Evolutionary conservation across 2,113 vertebrate genomes (phyloP).

Genomic region (Vidua chalybeata): DNA sequence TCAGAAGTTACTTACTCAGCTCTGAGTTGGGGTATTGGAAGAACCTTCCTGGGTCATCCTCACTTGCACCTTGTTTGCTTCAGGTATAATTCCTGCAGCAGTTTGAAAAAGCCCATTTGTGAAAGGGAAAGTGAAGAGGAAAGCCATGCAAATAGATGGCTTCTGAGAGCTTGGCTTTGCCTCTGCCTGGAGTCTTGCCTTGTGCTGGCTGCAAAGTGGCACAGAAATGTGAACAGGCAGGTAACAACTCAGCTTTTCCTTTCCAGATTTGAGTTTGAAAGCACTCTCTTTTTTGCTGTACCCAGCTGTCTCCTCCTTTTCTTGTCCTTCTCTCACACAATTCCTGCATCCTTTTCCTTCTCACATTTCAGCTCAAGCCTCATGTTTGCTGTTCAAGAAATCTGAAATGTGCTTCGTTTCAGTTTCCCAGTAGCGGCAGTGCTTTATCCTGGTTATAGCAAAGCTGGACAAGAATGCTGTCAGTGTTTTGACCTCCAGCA

Average conservation of each 20-base stretch:
- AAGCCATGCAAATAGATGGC: not conserved
- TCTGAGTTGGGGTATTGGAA: not conserved
- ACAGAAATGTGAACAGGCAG: not conserved
- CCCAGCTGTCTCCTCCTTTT: not conserved
- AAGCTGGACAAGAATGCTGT: not conserved
- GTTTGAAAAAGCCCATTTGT: not conserved
- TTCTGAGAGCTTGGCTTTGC: not conserved
- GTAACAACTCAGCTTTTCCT: not conserved
- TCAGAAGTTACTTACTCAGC: not conserved
- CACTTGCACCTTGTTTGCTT: fast-evolving
- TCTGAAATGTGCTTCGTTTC: not conserved
- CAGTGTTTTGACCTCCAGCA: not conserved
- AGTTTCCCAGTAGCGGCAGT: not conserved
- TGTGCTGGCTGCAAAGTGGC: not conserved
- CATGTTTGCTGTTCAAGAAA: not conserved
- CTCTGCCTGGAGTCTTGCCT: not conserved
- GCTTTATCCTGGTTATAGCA: not conserved
- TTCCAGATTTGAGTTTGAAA: not conserved
- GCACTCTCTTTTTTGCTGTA: not conserved
- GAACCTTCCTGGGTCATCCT: not conserved
- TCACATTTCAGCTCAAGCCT: not conserved
- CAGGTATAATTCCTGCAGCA: not conserved
- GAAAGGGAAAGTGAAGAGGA: not conserved
- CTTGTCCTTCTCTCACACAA: not conserved
- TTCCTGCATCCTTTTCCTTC: not conserved